Conservation (phyloP, 2,113 vertebrate genomes). For the Dissostichus mawsoni region DNA sequence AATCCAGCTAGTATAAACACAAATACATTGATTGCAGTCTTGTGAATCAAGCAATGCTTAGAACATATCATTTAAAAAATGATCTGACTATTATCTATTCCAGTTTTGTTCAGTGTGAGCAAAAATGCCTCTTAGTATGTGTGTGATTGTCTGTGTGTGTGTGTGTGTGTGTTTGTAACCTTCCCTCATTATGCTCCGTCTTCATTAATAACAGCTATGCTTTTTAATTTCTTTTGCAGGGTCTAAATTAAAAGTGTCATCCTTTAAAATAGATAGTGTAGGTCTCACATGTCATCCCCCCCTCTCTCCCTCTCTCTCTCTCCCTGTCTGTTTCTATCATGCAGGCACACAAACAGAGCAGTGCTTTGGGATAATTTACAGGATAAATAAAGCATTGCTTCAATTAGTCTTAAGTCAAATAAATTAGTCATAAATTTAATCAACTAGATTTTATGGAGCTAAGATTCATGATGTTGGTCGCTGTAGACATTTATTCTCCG, state of each 20-base stretch:
- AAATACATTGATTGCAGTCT: background rate
- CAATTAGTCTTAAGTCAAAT: slow-evolving; percentile 86
- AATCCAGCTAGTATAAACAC: too few relatives aligned
- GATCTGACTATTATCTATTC: background rate
- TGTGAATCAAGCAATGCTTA: background rate
- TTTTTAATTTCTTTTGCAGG: slow-evolving; percentile 79
- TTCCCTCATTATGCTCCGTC: slow-evolving; percentile 67
- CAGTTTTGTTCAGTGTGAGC: background rate
- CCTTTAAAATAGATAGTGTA: slow-evolving; percentile 74
- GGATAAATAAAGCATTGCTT: slow-evolving; percentile 82
- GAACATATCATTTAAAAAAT: background rate
- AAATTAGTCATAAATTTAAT: slow-evolving; percentile 84
- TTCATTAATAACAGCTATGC: slow-evolving; percentile 79
- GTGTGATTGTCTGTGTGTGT: background rate
- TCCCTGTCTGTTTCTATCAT: slow-evolving; percentile 29
- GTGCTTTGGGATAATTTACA: slow-evolving; percentile 77
- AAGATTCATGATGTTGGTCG: slow-evolving; percentile 78
- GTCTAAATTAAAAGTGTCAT: slow-evolving; percentile 80
- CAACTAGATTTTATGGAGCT: slow-evolving; percentile 74
- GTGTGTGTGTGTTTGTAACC: slow-evolving; percentile 28
- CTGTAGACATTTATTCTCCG: slow-evolving; percentile 68
- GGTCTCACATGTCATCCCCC: slow-evolving; percentile 56
- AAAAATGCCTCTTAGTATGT: background rate
- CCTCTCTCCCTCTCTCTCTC: slow-evolving; percentile 18
- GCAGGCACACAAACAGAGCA: slow-evolving; percentile 50